These are phyloP conservation scores for Typhlichthys eigenmanni DNA, from an alignment of 2,797 vertebrate species.

Conservation along the genomic window DNA sequence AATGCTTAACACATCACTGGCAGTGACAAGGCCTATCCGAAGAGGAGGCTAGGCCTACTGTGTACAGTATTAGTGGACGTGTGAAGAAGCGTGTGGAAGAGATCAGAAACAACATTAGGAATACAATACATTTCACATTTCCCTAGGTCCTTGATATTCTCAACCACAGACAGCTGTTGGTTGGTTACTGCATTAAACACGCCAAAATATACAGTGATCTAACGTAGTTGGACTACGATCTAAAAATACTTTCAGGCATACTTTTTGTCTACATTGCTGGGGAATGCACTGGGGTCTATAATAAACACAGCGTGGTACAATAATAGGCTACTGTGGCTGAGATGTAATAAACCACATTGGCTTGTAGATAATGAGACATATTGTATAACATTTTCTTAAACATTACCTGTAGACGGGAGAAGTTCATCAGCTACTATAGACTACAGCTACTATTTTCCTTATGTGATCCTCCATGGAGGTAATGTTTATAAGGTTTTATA, in stretches of 20 bases:
- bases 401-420: no score
- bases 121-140: constrained; percentile 1
- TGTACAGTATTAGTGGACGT: not conserved
- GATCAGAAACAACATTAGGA: constrained; percentile 27
- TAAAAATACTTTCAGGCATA: not conserved
- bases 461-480: no score
- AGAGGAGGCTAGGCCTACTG: not conserved
- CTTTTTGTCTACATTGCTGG: not conserved
- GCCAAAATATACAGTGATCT: constrained; percentile 23
- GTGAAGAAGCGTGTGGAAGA: constrained; percentile 3
- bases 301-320: no score
- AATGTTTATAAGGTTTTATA: no score
- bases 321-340: no score
- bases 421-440: no score
- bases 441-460: not conserved
- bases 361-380: no score
- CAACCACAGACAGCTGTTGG: constrained; percentile 37
- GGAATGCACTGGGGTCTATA: no score
- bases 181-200: constrained; percentile 9
- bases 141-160: constrained; percentile 17
- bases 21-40: not conserved
- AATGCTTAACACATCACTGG: not conserved
- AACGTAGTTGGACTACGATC: constrained; percentile 17
- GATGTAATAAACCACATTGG: no score
- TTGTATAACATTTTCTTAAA: no score